Base-by-base conservation (phyloP, 1,140 invertebrate species). In the Brachionus rubens region DNA sequence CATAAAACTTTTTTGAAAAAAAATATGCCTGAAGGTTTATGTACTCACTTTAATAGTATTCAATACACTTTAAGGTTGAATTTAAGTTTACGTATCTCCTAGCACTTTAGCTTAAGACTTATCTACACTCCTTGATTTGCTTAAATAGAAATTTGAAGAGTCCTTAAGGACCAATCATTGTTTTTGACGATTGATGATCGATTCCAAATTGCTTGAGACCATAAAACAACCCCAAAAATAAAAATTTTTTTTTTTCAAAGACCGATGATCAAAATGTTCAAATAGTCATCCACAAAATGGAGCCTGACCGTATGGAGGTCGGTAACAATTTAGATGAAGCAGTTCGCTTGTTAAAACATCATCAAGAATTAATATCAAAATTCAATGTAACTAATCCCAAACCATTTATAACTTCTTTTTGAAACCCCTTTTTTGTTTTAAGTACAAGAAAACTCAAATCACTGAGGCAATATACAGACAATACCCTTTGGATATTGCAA, bases 371-470 rank as follows among this genome's bases (percentile, higher is more conserved):
- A 43, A 87, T 94, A 28, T 85, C 88, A 65, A 91, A 93, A 85
- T 86, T 95, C 79, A 90, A 92, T 88, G 92, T 93, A 84, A 78
- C n/a, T 14, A 21, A n/a, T 67, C 3, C 26, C 40, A 56, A 52
- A 24, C 5, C 3, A 14, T 16, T 40, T 21, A 50, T 36, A 19
- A 0, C 12, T 30, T 41, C 28, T 36, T 30, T 9, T 21, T 26
- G 21, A 10, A 36, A 33, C 9, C 7, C 16, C 36, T 26, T 1
- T 52, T 85, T 50, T 19, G 3, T 40, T 41, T 41, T 81, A 94
- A 91, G 90, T 88, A 79, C 92, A 95, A 85, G 91, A 94, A 82
- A 91, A 90, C 81, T 4, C 92, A 93, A 54, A 92, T 95, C 77
- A 91, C 92, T 80, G 92, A 94, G 84, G 87, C 95, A 67, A 87